Evolutionary conservation across 2,113 vertebrate species (phyloP), one percentile per base, ranked within the genome.

Genomic region (Calidris pugnax): DNA sequence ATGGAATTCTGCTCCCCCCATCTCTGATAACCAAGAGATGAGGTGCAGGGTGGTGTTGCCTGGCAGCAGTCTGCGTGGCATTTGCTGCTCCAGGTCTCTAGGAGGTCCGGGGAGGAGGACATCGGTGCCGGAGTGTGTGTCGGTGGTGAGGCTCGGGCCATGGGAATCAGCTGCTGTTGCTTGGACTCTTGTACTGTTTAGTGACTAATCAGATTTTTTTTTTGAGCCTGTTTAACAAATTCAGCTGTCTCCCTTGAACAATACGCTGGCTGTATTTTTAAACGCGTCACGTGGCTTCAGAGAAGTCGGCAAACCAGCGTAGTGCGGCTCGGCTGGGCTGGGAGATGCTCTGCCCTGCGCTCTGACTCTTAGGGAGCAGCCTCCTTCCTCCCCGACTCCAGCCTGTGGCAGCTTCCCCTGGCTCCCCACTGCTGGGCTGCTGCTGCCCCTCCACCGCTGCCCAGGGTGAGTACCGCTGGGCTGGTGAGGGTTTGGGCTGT

Each of bases 151-250:
- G 84, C 81, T 79, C 9, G 23, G 73, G 60, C 85, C 5, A 7
- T 53, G 62, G 93, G 68, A 94, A 95, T 94, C 90, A 89, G 89
- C 89, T 93, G 89, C 92, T 91, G 89, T 81, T 87, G 76, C 83
- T 81, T 53, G 84, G 84, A 77, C 89, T 93, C 94, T 90, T 89
- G 84, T 85, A 30, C 91, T 79, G 87, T 95, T 95, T 89, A 95
- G 89, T 97, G 96, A 97, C 95, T 97, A 95, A 97, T 97, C 94
- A 95, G 93, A 93, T 97, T 97, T 96, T 96, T 97, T 96, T 96
- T 97, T 94, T 93, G 93, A 97, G 97, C 74, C 93, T 62, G 82
- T 94, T 27, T 87, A 87, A 95, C 93, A 91, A 57, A 97, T 95
- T 96, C 95, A 87, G 93, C 96, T 93, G 81, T 95, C 95, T 97